Conservation (phyloP, 2,888 invertebrate genomes). For the Nebria salina region DNA sequence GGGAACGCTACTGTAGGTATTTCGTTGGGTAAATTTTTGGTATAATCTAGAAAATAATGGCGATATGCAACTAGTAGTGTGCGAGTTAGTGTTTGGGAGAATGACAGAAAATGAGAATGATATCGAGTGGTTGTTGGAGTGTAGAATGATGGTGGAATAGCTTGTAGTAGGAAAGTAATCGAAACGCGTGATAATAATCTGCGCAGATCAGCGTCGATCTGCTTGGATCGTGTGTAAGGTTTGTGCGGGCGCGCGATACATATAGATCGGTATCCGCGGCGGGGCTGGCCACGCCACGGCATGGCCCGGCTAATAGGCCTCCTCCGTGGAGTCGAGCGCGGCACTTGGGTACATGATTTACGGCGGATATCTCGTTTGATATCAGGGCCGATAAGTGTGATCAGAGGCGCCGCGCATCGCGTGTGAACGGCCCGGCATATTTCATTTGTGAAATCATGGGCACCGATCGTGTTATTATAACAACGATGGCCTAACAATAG, state of each 20-base stretch:
- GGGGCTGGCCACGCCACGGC: neutral
- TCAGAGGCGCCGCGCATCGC: slow-evolving; percentile 55
- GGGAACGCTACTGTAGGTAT: too few species aligned
- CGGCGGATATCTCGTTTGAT: slow-evolving; percentile 55
- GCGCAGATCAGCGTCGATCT: neutral
- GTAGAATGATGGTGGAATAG: too few species aligned
- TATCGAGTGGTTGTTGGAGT: too few species aligned
- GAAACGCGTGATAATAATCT: neutral
- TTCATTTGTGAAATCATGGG: slow-evolving; percentile 46
- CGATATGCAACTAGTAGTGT: too few species aligned
- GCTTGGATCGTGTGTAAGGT: neutral
- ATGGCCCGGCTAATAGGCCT: neutral
- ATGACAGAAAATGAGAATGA: too few species aligned
- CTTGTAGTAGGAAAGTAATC: too few species aligned
- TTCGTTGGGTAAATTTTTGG: too few species aligned
- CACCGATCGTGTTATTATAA: slow-evolving; percentile 16
- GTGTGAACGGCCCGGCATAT: slow-evolving; percentile 52
- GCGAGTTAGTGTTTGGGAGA: too few species aligned
- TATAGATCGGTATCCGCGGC: neutral
- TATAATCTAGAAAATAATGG: too few species aligned
- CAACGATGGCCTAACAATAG: neutral
- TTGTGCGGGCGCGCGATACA: slow-evolving; percentile 1
- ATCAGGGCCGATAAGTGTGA: slow-evolving; percentile 53
- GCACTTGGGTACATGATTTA: slow-evolving; percentile 52
- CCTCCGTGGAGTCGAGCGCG: neutral